Conservation (phyloP, 2,113 vertebrate species). For the Nanger granti region DNA sequence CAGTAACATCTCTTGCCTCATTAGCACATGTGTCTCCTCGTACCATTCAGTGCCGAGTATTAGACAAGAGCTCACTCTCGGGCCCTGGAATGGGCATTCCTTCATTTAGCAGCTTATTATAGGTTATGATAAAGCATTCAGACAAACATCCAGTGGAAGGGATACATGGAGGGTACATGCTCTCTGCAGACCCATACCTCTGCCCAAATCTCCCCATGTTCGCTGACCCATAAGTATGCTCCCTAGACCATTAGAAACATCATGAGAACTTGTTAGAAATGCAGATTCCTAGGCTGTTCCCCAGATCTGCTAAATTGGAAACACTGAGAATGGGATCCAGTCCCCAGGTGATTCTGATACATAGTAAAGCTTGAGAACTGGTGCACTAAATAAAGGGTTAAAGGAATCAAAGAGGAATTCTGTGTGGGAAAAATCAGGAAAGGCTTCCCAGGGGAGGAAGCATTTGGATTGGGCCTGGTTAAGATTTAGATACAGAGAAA, state of each 20-base stretch:
- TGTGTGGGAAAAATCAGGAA: neutral
- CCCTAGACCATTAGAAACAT: neutral
- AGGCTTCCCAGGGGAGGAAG: neutral
- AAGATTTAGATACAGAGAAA: constrained; percentile 7
- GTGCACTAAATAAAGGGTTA: neutral
- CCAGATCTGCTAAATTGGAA: neutral
- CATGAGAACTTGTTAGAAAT: neutral
- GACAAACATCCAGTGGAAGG: neutral
- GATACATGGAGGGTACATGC: neutral
- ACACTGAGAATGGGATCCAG: neutral
- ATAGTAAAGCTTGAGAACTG: neutral
- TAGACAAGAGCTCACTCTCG: neutral
- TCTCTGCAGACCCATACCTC: neutral
- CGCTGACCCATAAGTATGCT: neutral
- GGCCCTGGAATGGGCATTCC: neutral
- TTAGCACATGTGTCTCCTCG: fast-evolving
- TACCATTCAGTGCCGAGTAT: neutral
- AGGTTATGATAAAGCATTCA: neutral
- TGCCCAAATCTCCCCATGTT: neutral
- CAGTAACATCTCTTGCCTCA: neutral
- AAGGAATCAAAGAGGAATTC: neutral
- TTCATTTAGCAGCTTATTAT: neutral
- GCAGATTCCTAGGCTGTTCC: neutral
- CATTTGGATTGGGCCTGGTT: neutral
- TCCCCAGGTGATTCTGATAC: neutral